Evolutionary conservation across 2,888 invertebrate genomes (phyloP).

Genomic region (Drosophila anomalipes): DNA sequence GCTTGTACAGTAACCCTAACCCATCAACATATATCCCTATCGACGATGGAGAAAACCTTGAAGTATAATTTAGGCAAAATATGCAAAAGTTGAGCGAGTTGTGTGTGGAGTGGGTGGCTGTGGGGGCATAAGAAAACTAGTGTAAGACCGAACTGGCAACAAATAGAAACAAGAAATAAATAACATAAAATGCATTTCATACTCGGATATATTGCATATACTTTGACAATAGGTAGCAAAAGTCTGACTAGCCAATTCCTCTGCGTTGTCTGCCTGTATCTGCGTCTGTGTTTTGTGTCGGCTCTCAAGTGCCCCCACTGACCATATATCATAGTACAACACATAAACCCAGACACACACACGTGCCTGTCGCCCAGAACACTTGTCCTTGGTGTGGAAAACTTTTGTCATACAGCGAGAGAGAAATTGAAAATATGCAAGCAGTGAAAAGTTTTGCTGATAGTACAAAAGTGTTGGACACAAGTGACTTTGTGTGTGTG

Average conservation of each 20-base stretch:
- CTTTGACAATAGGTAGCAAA: constrained; percentile 53
- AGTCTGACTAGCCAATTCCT: not conserved
- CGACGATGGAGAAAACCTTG: constrained; percentile 46
- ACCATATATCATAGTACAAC: constrained; percentile 52
- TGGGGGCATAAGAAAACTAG: constrained; percentile 17
- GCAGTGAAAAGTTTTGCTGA: constrained; percentile 64
- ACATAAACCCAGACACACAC: constrained; percentile 17
- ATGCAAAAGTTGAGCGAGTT: constrained; percentile 21
- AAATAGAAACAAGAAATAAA: constrained; percentile 51
- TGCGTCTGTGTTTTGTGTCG: not conserved
- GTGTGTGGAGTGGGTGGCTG: not conserved
- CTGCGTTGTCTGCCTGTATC: not conserved
- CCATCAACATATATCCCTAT: not conserved
- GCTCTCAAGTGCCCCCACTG: constrained; percentile 37
- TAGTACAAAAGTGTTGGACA: constrained; percentile 33
- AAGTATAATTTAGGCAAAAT: constrained; percentile 61
- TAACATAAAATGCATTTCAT: constrained; percentile 45
- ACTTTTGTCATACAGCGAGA: constrained; percentile 64
- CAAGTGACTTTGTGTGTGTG: constrained; percentile 17
- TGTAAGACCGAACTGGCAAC: constrained; percentile 45
- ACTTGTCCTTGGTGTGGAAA: constrained; percentile 75
- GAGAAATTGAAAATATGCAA: constrained; percentile 76
- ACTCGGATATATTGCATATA: constrained; percentile 41
- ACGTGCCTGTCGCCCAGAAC: constrained; percentile 39
- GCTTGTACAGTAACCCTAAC: not conserved